phyloP scores from a whole-genome alignment of 1,140 invertebrate species.

The Aphaenogaster rudis region DNA sequence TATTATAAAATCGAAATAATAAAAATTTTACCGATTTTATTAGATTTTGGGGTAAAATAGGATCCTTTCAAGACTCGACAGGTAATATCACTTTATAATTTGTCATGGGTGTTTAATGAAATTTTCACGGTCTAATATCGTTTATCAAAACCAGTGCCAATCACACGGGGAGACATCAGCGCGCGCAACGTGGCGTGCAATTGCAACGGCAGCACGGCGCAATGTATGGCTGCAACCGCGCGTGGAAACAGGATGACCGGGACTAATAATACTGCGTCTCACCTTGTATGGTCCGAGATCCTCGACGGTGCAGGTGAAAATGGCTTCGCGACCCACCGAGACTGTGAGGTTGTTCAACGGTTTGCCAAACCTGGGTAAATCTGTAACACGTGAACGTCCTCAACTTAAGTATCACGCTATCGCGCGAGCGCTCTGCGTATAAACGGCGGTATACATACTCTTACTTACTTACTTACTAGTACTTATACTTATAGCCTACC shows the following conservation, averaged over 20 bases:
- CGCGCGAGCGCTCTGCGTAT: conserved; percentile 63
- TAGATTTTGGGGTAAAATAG: background rate
- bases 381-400: conserved; percentile 83
- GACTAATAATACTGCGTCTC: conserved; percentile 75
- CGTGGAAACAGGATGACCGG: conserved; percentile 28
- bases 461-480: conserved; percentile 73
- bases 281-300: conserved; percentile 93
- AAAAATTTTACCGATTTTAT: background rate
- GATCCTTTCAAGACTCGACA: background rate
- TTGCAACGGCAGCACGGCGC: conserved; percentile 27
- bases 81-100: background rate
- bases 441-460: conserved; percentile 55
- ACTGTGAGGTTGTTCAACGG: conserved; percentile 93
- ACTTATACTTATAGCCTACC: conserved; percentile 74
- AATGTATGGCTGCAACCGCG: conserved; percentile 27
- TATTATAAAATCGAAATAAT: background rate
- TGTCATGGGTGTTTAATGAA: background rate
- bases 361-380: conserved; percentile 92
- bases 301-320: conserved; percentile 93
- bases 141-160: conserved; percentile 29
- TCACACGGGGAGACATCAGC: background rate
- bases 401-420: conserved; percentile 69
- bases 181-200: conserved; percentile 41
- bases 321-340: conserved; percentile 92
- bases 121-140: conserved; percentile 25